Base-by-base conservation (phyloP, 2,888 invertebrate species). In the Hirtodrosophila cameraria region DNA sequence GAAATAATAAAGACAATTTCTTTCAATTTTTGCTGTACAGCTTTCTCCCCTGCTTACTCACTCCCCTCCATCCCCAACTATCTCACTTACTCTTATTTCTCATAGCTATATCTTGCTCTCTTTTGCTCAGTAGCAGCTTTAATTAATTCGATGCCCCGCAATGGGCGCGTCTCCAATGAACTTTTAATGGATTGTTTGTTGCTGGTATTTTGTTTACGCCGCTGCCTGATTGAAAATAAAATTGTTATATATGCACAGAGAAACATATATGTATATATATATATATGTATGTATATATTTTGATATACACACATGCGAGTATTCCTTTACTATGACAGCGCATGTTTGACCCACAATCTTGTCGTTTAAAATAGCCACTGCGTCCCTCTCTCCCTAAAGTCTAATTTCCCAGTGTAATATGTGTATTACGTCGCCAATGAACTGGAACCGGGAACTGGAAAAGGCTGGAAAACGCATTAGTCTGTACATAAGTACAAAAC, bases 91-190 rank as follows among this genome's bases (percentile, higher is more conserved):
- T 25, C 33, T 6, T 49, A 28, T 46, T 23, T 15, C 23, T 27
- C 12, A 30, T 18, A 1, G n/a, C 23, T 16, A 6, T 23, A 30
- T 31, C 5, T 35, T 23, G 6, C 28, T 28, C 23, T 27, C 23
- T 55, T 1, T 13, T 8, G 9, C n/a, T 23, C 13, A 53, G 38
- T 53, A 16, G 16, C 59, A 42, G 77, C 67, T 67, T 81, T 81
- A 81, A 82, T 81, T 81, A 81, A 81, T 81, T 80, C 71, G 71
- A 76, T 81, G 76, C 60, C 60, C 67, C 65, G 75, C 75, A 73
- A 63, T 82, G 81, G 80, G 82, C 71, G 75, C 75, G 78, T 72
- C 82, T 70, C 57, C 59, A 65, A 61, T 66, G 69, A 72, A 66
- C 65, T 59, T 69, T 79, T 77, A 79, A 76, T 77, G 76, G 64